Conservation (phyloP, 2,888 invertebrate species). For the Andrena camellia region DNA sequence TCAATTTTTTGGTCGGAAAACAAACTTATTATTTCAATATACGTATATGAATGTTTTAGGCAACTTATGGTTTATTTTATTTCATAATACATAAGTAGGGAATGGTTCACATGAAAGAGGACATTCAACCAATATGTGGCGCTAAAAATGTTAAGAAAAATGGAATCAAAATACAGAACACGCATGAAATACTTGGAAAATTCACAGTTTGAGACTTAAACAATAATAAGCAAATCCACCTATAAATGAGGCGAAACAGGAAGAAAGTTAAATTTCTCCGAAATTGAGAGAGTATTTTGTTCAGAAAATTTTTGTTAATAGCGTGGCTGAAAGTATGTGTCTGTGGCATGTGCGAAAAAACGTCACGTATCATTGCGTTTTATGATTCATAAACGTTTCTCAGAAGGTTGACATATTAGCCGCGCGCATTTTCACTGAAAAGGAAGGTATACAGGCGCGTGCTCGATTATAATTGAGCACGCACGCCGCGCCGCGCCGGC, state of each 20-base stretch:
- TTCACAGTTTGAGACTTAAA: too few relatives aligned
- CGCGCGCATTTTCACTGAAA: conserved; percentile 33
- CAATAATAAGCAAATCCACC: neutral
- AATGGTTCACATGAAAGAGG: too few relatives aligned
- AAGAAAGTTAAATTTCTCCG: too few relatives aligned
- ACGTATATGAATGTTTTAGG: too few relatives aligned
- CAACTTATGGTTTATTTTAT: too few relatives aligned
- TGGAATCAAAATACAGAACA: too few relatives aligned
- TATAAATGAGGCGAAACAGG: neutral
- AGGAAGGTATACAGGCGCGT: conserved; percentile 45
- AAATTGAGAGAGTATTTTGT: neutral
- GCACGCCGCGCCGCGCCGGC: conserved; percentile 37
- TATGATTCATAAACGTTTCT: conserved; percentile 31
- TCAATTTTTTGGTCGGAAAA: too few relatives aligned
- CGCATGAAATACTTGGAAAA: too few relatives aligned
- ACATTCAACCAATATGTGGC: too few relatives aligned
- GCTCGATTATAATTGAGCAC: conserved; percentile 56
- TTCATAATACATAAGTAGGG: too few relatives aligned
- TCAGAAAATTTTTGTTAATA: neutral
- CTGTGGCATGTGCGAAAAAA: neutral
- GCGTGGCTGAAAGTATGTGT: neutral
- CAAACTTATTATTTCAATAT: too few relatives aligned
- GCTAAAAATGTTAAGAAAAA: too few relatives aligned
- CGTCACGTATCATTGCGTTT: neutral
- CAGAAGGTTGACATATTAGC: conserved; percentile 29